phyloP scores from a whole-genome alignment of 2,797 vertebrate genomes.

The Mormyrops boulengeri region DNA sequence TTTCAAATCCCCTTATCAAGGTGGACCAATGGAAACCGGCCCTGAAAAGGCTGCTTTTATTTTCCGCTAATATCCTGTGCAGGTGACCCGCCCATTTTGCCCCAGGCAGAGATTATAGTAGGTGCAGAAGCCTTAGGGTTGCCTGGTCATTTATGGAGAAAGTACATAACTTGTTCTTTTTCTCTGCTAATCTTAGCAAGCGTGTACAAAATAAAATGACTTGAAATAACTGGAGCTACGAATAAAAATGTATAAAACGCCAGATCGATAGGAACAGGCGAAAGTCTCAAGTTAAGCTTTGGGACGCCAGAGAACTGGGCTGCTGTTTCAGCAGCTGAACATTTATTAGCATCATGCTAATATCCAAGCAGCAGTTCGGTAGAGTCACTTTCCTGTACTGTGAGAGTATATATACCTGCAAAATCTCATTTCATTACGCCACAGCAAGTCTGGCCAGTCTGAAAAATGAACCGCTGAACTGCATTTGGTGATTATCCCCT shows the following conservation, averaged over 20 bases:
- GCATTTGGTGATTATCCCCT: neutral
- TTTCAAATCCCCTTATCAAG: neutral
- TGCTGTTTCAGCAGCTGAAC: neutral
- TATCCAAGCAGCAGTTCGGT: neutral
- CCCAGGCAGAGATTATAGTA: neutral
- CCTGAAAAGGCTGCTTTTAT: slow-evolving; percentile 6
- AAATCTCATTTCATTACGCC: neutral
- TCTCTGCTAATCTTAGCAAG: neutral
- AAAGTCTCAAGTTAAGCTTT: neutral
- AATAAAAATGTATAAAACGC: neutral
- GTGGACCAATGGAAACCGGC: neutral
- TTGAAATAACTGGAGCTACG: neutral
- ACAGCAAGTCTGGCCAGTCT: neutral
- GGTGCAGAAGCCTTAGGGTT: neutral
- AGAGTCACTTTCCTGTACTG: neutral
- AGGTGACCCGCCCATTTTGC: neutral
- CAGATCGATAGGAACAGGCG: neutral
- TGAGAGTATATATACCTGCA: neutral
- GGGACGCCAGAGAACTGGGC: neutral
- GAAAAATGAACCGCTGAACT: neutral
- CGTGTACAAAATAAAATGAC: neutral
- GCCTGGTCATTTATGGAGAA: neutral
- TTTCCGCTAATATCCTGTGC: slow-evolving; percentile 19
- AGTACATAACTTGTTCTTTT: neutral
- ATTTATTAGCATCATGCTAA: neutral